phyloP scores from a whole-genome alignment of 2,888 invertebrate species.

The Syrista parreyssii region DNA sequence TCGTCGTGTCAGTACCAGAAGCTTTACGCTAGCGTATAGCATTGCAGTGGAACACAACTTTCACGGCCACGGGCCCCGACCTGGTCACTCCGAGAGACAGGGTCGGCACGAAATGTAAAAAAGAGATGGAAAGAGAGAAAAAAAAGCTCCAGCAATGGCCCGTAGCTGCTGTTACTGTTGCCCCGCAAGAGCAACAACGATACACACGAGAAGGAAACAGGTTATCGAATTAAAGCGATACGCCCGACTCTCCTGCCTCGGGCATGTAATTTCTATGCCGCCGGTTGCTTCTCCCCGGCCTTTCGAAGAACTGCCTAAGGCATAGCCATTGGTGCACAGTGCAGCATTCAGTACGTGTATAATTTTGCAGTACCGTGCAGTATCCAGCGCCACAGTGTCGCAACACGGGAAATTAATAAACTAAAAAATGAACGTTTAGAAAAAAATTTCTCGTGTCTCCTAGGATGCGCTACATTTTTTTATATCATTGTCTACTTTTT shows the following conservation, averaged over 20 bases:
- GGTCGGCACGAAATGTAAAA: slow-evolving; percentile 8
- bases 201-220: slow-evolving; percentile 54
- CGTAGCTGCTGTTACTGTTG: neutral
- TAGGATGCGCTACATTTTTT: too few relatives aligned
- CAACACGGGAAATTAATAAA: too few relatives aligned
- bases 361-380: too few relatives aligned
- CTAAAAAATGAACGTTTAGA: too few relatives aligned
- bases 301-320: too few relatives aligned
- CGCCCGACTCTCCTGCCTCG: slow-evolving; percentile 30
- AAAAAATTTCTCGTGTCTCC: too few relatives aligned
- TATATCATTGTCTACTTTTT: too few relatives aligned
- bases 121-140: slow-evolving; percentile 16
- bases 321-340: too few relatives aligned
- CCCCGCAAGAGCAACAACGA: neutral
- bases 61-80: slow-evolving; percentile 60
- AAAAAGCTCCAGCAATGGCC: neutral
- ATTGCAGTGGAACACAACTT: slow-evolving; percentile 47
- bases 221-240: slow-evolving; percentile 62
- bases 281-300: too few relatives aligned
- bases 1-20: neutral
- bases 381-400: too few relatives aligned
- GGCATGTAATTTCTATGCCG: slow-evolving; percentile 55
- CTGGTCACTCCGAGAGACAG: slow-evolving; percentile 47
- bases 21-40: neutral
- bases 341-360: too few relatives aligned